Evolutionary conservation across 2,888 invertebrate species (phyloP).

Genomic region (Coleophora flavipennella): DNA sequence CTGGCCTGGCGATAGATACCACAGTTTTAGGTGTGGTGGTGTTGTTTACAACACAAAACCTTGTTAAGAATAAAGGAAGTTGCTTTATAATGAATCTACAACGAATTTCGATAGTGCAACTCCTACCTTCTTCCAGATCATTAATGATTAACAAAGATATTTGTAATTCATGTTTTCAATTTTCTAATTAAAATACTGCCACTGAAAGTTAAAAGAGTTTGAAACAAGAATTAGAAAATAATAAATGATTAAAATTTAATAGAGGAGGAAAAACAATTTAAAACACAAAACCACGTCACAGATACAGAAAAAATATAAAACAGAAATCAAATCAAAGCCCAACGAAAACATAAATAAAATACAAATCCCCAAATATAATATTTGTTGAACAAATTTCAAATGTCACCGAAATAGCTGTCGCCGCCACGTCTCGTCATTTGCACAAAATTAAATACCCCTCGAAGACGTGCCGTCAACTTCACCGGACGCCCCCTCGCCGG

Average conservation of each 20-base stretch:
- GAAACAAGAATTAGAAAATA: conserved; percentile 3
- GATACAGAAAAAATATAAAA: neutral
- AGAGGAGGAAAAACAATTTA: neutral
- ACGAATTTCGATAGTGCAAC: too few species aligned
- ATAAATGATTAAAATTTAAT: conserved; percentile 1
- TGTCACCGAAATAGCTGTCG: conserved; percentile 21
- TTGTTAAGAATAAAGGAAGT: too few species aligned
- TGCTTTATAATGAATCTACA: too few species aligned
- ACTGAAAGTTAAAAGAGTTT: too few species aligned
- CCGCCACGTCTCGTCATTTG: conserved; percentile 49
- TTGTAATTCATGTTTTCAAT: too few species aligned
- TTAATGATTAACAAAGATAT: too few species aligned
- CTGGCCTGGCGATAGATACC: too few species aligned
- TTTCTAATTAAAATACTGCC: too few species aligned
- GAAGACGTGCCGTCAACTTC: conserved; percentile 46
- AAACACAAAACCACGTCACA: neutral
- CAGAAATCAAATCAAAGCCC: neutral
- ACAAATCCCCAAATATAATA: conserved; percentile 10
- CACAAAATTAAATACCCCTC: conserved; percentile 64
- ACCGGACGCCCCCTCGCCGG: conserved; percentile 20
- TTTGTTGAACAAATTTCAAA: conserved; percentile 13
- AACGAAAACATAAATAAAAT: neutral
- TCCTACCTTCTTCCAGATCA: too few species aligned
- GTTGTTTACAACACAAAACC: too few species aligned
- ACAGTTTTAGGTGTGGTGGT: too few species aligned